These are phyloP conservation scores for Phocoena phocoena DNA, from an alignment of 2,113 vertebrate species.

Conservation along the genomic window DNA sequence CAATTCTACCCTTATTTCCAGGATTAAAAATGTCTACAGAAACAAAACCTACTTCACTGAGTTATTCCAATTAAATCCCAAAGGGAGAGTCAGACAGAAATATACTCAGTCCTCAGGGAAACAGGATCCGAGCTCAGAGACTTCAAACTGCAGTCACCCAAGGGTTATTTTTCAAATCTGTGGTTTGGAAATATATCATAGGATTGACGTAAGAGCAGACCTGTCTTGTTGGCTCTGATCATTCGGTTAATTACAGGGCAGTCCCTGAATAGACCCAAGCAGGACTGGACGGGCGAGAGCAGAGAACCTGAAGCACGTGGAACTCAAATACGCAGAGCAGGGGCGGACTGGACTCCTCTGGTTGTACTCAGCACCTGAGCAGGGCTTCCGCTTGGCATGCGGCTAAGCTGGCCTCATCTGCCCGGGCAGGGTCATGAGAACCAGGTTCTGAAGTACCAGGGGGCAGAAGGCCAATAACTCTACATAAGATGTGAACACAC, in stretches of 20 bases:
- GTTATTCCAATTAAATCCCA: not conserved
- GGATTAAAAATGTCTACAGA: not conserved
- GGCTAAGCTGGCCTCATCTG: fast-evolving
- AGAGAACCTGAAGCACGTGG: not conserved
- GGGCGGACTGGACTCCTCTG: not conserved
- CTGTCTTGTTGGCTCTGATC: not conserved
- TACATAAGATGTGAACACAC: not conserved
- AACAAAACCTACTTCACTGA: not conserved
- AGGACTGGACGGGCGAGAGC: not conserved
- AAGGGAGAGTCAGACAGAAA: not conserved
- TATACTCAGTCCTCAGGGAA: not conserved
- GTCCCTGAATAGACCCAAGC: not conserved
- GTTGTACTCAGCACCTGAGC: not conserved
- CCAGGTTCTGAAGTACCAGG: not conserved
- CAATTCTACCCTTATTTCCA: not conserved
- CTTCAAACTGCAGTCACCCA: not conserved
- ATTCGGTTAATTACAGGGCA: not conserved
- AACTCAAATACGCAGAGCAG: not conserved
- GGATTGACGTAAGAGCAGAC: not conserved
- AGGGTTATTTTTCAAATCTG: not conserved
- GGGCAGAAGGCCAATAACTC: not conserved
- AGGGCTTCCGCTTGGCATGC: not conserved
- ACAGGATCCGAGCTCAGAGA: not conserved
- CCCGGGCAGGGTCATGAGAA: not conserved
- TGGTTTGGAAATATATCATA: not conserved